Percentiles rank a stretch among this genome's conserved stretches.
Conservation (phyloP, 2,797 vertebrate species). For the Champsocephalus esox region DNA sequence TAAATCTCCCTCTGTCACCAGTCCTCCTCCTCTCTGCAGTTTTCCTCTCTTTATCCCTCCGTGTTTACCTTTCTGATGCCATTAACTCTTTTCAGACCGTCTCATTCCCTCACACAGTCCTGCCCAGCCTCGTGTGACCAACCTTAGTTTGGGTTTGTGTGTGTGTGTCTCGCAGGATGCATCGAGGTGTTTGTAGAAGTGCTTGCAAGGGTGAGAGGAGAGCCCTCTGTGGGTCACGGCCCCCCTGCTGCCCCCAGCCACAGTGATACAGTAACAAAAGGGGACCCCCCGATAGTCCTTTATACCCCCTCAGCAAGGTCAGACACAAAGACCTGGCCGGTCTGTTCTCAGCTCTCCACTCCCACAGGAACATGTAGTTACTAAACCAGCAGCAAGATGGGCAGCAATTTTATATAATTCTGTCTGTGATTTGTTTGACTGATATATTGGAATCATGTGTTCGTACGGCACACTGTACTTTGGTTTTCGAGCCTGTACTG, state of each 20-base stretch:
- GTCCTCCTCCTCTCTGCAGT: slow-evolving; percentile 53
- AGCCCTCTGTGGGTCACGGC: slow-evolving; percentile 71
- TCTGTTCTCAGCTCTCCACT: slow-evolving; percentile 65
- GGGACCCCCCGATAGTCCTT: slow-evolving; percentile 64
- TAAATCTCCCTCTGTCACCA: slow-evolving; percentile 75
- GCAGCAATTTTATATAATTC: not conserved
- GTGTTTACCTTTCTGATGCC: slow-evolving; percentile 78
- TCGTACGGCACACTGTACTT: not conserved
- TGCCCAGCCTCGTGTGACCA: slow-evolving; percentile 79
- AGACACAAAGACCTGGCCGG: slow-evolving; percentile 76
- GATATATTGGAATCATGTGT: not conserved
- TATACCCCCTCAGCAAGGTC: slow-evolving; percentile 70
- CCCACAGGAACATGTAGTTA: slow-evolving; percentile 41
- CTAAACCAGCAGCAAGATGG: too few species aligned
- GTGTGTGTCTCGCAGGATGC: slow-evolving; percentile 61
- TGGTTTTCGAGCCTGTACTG: not conserved
- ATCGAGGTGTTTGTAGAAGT: slow-evolving; percentile 82
- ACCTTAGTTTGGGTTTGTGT: slow-evolving; percentile 54
- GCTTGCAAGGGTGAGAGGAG: slow-evolving; percentile 80
- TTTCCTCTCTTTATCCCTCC: slow-evolving; percentile 63
- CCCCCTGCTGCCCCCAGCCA: slow-evolving; percentile 49
- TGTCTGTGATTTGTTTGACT: not conserved
- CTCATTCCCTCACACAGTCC: slow-evolving; percentile 72
- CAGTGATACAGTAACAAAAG: slow-evolving; percentile 84
- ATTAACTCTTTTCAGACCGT: slow-evolving; percentile 74